Conservation (phyloP, 2,888 invertebrate species). For the Diadegma fenestrale region DNA sequence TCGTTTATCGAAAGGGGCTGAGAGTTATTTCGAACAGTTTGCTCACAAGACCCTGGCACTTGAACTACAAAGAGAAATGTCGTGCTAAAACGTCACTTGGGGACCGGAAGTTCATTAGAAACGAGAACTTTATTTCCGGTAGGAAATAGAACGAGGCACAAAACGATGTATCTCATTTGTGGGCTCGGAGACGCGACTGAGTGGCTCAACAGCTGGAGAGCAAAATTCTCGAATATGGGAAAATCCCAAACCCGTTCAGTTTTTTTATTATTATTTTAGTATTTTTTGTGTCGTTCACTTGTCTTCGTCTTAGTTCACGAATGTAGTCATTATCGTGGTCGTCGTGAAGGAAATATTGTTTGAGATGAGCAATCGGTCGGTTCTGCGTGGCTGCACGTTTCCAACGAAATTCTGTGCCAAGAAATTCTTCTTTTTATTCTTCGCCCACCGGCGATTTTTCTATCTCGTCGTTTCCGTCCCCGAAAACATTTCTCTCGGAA, state of each 20-base stretch:
- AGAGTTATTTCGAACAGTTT: background rate
- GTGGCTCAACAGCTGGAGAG: conserved; percentile 14
- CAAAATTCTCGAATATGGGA: conserved; percentile 49
- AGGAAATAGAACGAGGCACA: background rate
- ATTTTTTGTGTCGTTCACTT: background rate
- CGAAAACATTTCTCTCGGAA: conserved; percentile 5
- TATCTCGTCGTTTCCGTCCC: conserved; percentile 44
- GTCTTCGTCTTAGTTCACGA: conserved; percentile 1
- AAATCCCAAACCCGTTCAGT: conserved; percentile 35
- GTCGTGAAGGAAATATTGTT: conserved; percentile 49
- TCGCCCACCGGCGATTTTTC: conserved; percentile 15
- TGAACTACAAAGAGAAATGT: background rate
- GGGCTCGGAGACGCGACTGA: conserved; percentile 34
- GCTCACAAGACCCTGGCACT: background rate
- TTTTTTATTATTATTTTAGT: background rate
- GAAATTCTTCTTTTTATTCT: background rate
- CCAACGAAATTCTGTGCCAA: conserved; percentile 45
- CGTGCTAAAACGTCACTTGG: conserved; percentile 10
- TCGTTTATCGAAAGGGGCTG: background rate
- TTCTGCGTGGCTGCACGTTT: conserved; percentile 51
- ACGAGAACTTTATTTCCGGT: background rate
- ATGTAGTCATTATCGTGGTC: conserved; percentile 32
- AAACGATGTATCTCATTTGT: conserved; percentile 23
- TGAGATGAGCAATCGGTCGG: conserved; percentile 63
- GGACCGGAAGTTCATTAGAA: conserved; percentile 26